Evolutionary conservation across 2,113 vertebrate species (phyloP), one percentile per base, ranked within the genome.

Genomic region (Tragelaphus imberbis): DNA sequence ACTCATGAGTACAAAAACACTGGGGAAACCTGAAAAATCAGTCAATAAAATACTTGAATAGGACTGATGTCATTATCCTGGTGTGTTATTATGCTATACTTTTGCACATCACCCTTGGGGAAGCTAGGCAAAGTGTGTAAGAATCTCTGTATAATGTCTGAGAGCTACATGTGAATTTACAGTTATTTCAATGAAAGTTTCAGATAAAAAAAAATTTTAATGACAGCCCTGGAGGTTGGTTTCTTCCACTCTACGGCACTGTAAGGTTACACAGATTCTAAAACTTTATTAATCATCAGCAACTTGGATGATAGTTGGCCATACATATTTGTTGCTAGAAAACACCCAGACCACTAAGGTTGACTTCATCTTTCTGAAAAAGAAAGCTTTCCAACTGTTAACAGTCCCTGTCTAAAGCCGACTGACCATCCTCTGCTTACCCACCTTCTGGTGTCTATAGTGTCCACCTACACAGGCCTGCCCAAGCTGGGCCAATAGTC

Each of bases 251-350:
- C 15, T 44, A 6, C 21, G 55, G 30, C n/a, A 97, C 81, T 89
- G 63, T 13, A 89, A 92, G 87, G 51, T 96, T 98, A 91, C 92
- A 96, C n/a, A 55, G 59, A 97, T 63, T 93, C 92, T 98, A 88
- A 94, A 98, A 95, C 77, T 98, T 98, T 97, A 97, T 96, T 98
- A 95, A 55, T 95, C 61, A 79, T 90, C 92, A n/a, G n/a, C n/a
- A 77, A 77, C 71, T 77, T n/a, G 51, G 97, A 95, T 97, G 28
- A 11, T 84, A n/a, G 68, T 80, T 63, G 94, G 85, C 93, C 91
- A 96, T 84, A 90, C 59, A 55, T 95, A 93, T 98, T 97, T 97
- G 36, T 93, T 86, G 58, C 81, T 97, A 94, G 65, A 47, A 98
- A 84, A 96, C 36, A 97, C 2, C 13, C 85, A 89, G 90, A 86